Base-by-base conservation (phyloP, 2,888 invertebrate genomes). In the Alcis repandata region DNA sequence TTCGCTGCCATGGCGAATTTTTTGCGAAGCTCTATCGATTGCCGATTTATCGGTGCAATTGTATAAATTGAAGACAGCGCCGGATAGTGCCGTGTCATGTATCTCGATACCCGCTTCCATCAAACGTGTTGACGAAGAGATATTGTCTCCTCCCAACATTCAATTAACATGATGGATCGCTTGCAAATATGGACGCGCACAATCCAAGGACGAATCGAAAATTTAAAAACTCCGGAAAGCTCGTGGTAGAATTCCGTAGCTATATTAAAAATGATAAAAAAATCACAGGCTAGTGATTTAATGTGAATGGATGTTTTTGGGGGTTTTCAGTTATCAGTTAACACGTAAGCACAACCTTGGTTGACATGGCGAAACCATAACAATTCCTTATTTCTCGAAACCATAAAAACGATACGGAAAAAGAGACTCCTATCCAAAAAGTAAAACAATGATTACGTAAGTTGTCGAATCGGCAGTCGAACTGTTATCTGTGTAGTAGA, bases 131-230 rank as follows among this genome's bases (percentile, higher is more conserved):
- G 77, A 79, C 75, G 73, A 78, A 73, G 70, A 72, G 71, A 76
- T 75, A 51, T 76, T 75, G 78, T 73, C 76, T 78, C 73, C 77
- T 79, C 74, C 72, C 68, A 68, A 79, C 74, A 83, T 83, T 82
- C 70, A 83, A 86, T 85, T 84, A 83, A 67, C 67, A 64, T 73
- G 75, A 82, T 75, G 73, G 71, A 78, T 78, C 64, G 69, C 52
- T 59, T 20, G 27, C 45, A 54, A 38, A 70, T 66, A 60, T 40
- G 43, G 40, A 15, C n/a, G n/a, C n/a, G 40, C 40, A 15, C 40
- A 8, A 9, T n/a, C 19, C 2, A 15, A 22, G 22, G 10, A 54
- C 41, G 15, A 45, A 20, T 20, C n/a, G n/a, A 45, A 45, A 17
- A 17, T 43, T 13, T 11, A 2, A 43, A 19, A 1, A 19, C 11